A percentile compares a stretch with the other conserved stretches of the same genome.
These are phyloP conservation scores for Oscarella lobularis DNA, from an alignment of 37 sponge, comb jelly and placozoan genomes.

Conservation along the genomic window DNA sequence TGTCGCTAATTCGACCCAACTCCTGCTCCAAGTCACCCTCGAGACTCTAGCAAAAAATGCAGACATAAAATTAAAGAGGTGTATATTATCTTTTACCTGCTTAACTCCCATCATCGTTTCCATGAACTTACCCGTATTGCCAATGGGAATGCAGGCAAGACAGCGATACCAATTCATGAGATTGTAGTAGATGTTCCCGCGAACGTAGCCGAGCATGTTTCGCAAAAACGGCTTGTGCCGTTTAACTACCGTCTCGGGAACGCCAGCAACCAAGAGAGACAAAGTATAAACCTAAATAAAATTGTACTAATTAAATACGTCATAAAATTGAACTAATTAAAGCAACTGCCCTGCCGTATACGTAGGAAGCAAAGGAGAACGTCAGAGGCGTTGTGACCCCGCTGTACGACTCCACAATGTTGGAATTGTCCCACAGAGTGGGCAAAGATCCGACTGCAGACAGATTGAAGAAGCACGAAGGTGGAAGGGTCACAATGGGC, in stretches of 20 bases:
- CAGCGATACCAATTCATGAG: slow-evolving; percentile 81
- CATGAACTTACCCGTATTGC: slow-evolving; percentile 73
- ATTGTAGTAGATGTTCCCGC: slow-evolving; percentile 86
- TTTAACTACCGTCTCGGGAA: slow-evolving; percentile 31
- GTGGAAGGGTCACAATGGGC: slow-evolving; percentile 75
- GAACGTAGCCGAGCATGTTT: slow-evolving; percentile 73
- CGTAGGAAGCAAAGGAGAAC: slow-evolving; percentile 71
- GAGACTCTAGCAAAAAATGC: slow-evolving; percentile 16
- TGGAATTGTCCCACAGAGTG: slow-evolving; percentile 77
- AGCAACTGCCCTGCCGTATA: slow-evolving; percentile 36
- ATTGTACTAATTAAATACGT: too few species aligned
- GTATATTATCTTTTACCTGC: slow-evolving; percentile 24
- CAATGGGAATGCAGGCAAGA: slow-evolving; percentile 47
- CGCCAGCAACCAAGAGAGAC: slow-evolving; percentile 42
- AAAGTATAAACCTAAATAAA: slow-evolving; percentile 72
- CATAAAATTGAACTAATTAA: background rate
- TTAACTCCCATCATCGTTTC: slow-evolving; percentile 94
- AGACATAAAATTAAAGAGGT: background rate
- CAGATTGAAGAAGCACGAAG: slow-evolving; percentile 50
- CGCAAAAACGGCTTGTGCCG: slow-evolving; percentile 37
- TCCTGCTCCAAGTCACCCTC: slow-evolving; percentile 54
- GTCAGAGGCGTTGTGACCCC: slow-evolving; percentile 82
- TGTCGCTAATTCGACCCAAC: slow-evolving; percentile 33
- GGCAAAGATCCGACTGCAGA: slow-evolving; percentile 22
- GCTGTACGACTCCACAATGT: slow-evolving; percentile 77